A percentile compares a stretch with the other conserved stretches of the same genome.
Evolutionary conservation across 2,797 vertebrate species (phyloP).

Genomic region (Lindbergichthys nudifrons): DNA sequence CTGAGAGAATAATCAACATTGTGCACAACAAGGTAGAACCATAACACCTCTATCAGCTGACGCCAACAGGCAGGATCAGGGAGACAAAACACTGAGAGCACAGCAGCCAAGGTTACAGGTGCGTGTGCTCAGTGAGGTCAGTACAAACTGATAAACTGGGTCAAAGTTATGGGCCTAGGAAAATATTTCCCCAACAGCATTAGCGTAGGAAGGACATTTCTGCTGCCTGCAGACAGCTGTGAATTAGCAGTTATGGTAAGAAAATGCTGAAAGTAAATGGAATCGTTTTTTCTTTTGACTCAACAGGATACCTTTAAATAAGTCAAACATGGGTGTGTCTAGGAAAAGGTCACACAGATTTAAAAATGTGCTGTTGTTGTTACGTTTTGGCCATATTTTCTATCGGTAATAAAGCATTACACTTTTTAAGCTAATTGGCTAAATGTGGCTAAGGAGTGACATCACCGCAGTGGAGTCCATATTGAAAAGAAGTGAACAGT

Average conservation of each 20-base stretch:
- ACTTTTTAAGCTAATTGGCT: no score
- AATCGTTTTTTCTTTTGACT: slow-evolving; percentile 3
- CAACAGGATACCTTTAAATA: background rate
- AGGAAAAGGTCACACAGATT: background rate
- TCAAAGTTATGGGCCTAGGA: no score
- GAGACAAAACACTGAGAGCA: no score
- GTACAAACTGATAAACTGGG: no score
- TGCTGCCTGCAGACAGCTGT: background rate
- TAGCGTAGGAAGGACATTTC: background rate
- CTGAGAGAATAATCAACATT: no score
- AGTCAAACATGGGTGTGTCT: background rate
- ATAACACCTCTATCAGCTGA: no score
- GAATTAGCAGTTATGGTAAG: background rate
- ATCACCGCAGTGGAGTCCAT: background rate
- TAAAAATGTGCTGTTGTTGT: background rate
- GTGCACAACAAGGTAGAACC: no score
- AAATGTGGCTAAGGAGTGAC: background rate
- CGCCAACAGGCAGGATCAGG: no score
- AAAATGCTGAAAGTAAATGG: background rate
- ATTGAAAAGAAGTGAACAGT: background rate
- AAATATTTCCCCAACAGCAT: background rate
- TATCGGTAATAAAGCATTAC: background rate
- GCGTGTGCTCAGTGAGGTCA: no score
- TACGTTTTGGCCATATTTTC: background rate
- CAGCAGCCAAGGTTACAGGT: no score